Conservation (phyloP, 2,113 vertebrate genomes). For the Ifrita kowaldi region DNA sequence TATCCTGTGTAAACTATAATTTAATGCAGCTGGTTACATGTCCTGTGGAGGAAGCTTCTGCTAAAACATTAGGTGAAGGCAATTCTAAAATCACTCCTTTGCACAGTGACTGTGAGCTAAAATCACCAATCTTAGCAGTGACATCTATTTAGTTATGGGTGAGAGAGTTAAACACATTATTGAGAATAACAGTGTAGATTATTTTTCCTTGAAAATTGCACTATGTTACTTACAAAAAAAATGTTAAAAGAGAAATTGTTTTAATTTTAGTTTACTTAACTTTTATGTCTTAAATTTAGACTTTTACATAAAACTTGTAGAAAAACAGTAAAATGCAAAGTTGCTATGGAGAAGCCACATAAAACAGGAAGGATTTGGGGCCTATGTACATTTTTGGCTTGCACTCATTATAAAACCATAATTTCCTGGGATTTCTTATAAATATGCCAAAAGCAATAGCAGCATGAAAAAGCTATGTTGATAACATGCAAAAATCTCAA, state of each 20-base stretch:
- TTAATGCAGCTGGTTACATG: background rate
- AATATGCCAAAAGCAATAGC: background rate
- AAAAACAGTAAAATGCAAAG: conserved; percentile 10
- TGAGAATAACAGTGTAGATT: background rate
- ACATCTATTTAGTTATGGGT: background rate
- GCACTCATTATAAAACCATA: background rate
- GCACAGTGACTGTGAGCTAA: background rate
- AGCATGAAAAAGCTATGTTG: background rate
- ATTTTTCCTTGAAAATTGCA: background rate
- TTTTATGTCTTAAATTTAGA: conserved; percentile 13
- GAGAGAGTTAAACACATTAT: background rate
- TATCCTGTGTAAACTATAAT: background rate
- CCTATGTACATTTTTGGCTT: background rate
- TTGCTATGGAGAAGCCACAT: background rate
- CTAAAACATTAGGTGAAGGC: background rate
- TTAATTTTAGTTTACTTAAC: conserved; percentile 11
- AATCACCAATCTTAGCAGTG: background rate
- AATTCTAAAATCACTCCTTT: background rate
- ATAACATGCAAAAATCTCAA: background rate
- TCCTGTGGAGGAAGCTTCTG: background rate
- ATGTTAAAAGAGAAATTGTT: conserved; percentile 4
- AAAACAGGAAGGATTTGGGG: background rate
- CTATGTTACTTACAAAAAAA: background rate
- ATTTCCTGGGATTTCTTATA: background rate
- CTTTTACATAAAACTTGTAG: background rate